phyloP scores from a whole-genome alignment of 1,140 invertebrate genomes.

The Lepidurus packardi region DNA sequence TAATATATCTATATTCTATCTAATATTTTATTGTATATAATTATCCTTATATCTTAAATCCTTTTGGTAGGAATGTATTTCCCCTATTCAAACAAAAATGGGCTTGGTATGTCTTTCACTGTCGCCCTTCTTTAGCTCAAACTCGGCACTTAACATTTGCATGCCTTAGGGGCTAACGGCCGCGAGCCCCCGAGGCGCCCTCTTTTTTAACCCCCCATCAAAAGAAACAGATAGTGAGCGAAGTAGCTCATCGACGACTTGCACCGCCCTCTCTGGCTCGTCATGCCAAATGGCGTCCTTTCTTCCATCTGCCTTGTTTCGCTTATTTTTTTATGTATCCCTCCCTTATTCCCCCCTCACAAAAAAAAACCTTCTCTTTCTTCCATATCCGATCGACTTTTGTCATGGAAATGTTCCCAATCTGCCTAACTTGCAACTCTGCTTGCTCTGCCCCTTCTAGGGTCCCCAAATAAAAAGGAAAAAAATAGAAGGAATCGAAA shows the following conservation, averaged over 20 bases:
- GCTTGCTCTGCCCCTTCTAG: neutral
- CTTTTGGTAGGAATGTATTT: neutral
- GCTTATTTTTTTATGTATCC: neutral
- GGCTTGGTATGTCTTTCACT: neutral
- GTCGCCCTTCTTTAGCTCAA: neutral
- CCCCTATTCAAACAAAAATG: neutral
- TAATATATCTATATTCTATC: too few relatives aligned
- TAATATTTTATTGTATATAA: too few relatives aligned
- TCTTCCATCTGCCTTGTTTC: conserved; percentile 2
- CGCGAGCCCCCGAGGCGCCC: neutral
- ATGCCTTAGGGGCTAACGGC: neutral
- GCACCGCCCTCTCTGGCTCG: neutral
- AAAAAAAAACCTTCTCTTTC: neutral
- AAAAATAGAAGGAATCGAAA: neutral
- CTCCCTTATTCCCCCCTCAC: neutral
- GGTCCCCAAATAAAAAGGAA: too few relatives aligned
- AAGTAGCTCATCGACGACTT: neutral
- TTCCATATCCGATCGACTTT: neutral
- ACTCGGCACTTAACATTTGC: neutral
- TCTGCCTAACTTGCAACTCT: conserved; percentile 9
- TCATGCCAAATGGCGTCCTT: conserved; percentile 13
- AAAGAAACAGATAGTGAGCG: neutral
- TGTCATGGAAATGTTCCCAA: conserved; percentile 7
- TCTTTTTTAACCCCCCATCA: neutral
- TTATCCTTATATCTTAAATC: neutral